These are phyloP conservation scores for Augochlora pura DNA, from an alignment of 1,140 invertebrate genomes.

Conservation along the genomic window DNA sequence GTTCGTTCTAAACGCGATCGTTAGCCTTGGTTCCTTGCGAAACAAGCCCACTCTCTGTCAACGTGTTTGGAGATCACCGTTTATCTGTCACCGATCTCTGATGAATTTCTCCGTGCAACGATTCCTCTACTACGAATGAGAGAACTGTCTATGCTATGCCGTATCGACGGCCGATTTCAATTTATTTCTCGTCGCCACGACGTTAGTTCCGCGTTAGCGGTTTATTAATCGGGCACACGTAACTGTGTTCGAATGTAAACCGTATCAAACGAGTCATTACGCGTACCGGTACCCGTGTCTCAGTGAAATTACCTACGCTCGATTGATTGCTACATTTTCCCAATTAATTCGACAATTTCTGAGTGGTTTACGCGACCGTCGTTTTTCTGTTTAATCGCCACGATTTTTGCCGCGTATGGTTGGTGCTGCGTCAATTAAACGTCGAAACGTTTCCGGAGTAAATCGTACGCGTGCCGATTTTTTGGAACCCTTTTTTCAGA, in stretches of 20 bases:
- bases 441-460: neutral
- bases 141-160: conserved; percentile 18
- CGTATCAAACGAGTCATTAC: conserved; percentile 23
- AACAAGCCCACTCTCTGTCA: conserved; percentile 34
- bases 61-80: conserved; percentile 18
- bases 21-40: neutral
- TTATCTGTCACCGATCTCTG: conserved; percentile 38
- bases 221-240: neutral
- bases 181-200: conserved; percentile 7
- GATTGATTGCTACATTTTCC: conserved; percentile 65
- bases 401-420: conserved; percentile 27
- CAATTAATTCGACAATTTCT: conserved; percentile 57
- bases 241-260: conserved; percentile 19
- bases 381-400: conserved; percentile 43
- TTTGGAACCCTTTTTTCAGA: neutral
- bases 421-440: conserved; percentile 29
- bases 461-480: neutral
- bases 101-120: conserved; percentile 5
- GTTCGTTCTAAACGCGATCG: no score
- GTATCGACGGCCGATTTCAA: conserved; percentile 12
- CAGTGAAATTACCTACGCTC: conserved; percentile 68
- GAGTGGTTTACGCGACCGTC: conserved; percentile 31
- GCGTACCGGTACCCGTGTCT: conserved; percentile 35
- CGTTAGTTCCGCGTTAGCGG: neutral
- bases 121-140: conserved; percentile 13